Evolutionary conservation across 2,113 vertebrate genomes (phyloP), one percentile per base, ranked within the genome.

Genomic region (Sylvilagus bachmani): DNA sequence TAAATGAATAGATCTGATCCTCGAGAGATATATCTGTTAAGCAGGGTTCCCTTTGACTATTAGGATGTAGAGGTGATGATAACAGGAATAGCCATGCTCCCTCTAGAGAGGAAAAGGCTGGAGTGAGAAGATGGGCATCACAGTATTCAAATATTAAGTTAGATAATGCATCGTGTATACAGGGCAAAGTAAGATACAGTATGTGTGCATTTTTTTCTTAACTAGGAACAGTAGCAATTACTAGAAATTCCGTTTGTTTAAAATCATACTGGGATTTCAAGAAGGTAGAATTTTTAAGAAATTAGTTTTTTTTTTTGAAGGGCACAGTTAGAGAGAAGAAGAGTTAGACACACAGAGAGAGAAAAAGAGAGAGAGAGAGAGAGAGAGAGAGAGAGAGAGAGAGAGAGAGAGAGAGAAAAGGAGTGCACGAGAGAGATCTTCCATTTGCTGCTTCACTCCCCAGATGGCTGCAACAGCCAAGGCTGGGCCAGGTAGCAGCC

Each of bases 11-110:
- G 33, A 10, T 38, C 0, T 51, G 13, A 14, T 51, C 0, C 7
- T 51, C 22, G 19, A 14, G 29, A 86, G 11, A 58, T 19, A 11
- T 38, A 67, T 69, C 3, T 64, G 9, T 61, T 82, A 81, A 88
- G 0, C 1, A 27, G 13, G 73, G 5, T 8, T 3, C 3, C n/a
- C 5, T 13, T 27, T 61, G 12, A 0, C 13, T 77, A 62, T 3
- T 3, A 31, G 27, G 25, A 24, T 19, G 22, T 12, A 14, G 0
- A 58, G 38, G 24, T 19, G 73, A 14, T 6, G 11, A 36, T 27
- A 58, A 33, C 36, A 36, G 6, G 27, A n/a, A 3, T 83, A 4
- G 7, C 36, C n/a, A 10, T 36, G 29, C 3, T 82, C 10, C 36
- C 27, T 58, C 7, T 4, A 51, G 10, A 1, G 5, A 75, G 19